Evolutionary conservation across 2,888 invertebrate genomes (phyloP).

Genomic region (Heliconius aoede): DNA sequence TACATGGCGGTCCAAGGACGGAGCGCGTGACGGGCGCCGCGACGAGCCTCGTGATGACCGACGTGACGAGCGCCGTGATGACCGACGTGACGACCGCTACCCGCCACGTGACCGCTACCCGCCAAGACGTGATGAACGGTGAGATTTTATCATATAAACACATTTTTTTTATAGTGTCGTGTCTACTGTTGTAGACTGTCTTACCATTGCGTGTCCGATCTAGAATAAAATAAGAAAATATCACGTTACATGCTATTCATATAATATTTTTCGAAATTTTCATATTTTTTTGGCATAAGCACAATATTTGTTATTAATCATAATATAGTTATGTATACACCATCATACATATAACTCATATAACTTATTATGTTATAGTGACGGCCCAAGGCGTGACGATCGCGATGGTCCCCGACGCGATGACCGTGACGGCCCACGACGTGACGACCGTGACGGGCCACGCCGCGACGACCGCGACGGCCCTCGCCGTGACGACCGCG

Average conservation of each 20-base stretch:
- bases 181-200: too few species aligned
- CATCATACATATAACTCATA: not conserved
- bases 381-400: conserved; percentile 50
- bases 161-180: too few species aligned
- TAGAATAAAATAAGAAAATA: too few species aligned
- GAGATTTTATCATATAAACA: too few species aligned
- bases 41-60: conserved; percentile 58
- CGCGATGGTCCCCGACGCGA: conserved; percentile 59
- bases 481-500: conserved; percentile 64
- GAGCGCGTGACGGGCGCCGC: conserved; percentile 54
- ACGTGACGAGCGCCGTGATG: conserved; percentile 64
- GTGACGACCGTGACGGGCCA: conserved; percentile 62
- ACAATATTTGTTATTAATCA: too few species aligned
- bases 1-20: conserved; percentile 73
- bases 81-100: conserved; percentile 61
- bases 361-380: conserved; percentile 2
- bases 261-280: too few species aligned
- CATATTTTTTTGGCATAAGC: too few species aligned
- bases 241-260: too few species aligned
- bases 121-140: conserved; percentile 52
- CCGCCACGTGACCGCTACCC: conserved; percentile 59
- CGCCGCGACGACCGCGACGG: conserved; percentile 64
- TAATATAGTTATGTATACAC: conserved; percentile 41
- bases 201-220: too few species aligned
- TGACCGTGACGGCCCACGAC: conserved; percentile 60